A percentile compares a stretch with the other conserved stretches of the same genome.
phyloP scores from a whole-genome alignment of 2,797 vertebrate species.

The Masticophis lateralis region DNA sequence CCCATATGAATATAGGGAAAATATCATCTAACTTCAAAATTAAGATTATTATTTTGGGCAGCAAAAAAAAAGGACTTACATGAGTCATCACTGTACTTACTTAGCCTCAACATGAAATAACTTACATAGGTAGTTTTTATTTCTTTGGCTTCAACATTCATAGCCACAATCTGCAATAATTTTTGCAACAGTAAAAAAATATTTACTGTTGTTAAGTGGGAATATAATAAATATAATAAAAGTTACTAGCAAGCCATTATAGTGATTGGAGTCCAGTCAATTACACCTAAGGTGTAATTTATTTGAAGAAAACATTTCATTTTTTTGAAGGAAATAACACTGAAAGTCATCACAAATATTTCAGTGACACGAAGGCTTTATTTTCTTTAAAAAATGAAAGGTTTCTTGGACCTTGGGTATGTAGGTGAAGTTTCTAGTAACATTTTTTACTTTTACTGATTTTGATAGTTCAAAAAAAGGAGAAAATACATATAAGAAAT shows the following conservation, averaged over 20 bases:
- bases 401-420: conserved; percentile 38
- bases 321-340: neutral
- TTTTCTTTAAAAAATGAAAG: neutral
- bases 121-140: neutral
- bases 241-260: neutral
- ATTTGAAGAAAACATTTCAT: neutral
- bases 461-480: conserved; percentile 52
- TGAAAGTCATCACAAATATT: neutral
- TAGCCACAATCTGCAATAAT: neutral
- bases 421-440: conserved; percentile 38
- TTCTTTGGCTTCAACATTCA: neutral
- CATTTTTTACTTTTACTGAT: conserved; percentile 34
- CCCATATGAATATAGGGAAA: neutral
- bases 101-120: neutral
- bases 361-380: neutral
- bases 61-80: neutral
- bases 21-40: neutral
- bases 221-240: neutral
- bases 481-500: conserved; percentile 32
- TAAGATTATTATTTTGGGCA: neutral
- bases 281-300: neutral
- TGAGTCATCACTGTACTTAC: neutral
- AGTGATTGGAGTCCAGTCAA: neutral
- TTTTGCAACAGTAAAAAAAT: too few species aligned
- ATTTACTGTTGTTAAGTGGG: neutral